Percentiles rank a stretch among this genome's conserved stretches.
These are phyloP conservation scores for Neodiprion fabricii DNA, from an alignment of 1,140 invertebrate genomes.

Conservation along the genomic window DNA sequence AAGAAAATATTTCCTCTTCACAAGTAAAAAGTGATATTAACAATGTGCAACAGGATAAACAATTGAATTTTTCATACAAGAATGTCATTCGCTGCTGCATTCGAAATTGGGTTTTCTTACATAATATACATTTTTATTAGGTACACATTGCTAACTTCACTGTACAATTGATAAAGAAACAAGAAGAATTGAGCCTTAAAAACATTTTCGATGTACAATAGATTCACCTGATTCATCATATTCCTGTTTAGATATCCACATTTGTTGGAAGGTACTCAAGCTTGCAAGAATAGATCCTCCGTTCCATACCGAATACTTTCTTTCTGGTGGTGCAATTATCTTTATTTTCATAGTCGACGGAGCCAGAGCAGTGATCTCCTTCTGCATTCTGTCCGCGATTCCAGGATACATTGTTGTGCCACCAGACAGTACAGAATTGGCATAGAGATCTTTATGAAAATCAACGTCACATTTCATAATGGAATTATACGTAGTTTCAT, in stretches of 20 bases:
- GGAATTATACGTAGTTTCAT: conserved; percentile 92
- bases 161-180: background rate
- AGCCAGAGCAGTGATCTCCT: conserved; percentile 85
- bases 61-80: background rate
- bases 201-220: conserved; percentile 85
- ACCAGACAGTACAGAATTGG: conserved; percentile 89
- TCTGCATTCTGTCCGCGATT: conserved; percentile 87
- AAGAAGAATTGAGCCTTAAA: conserved; percentile 63
- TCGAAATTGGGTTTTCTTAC: background rate
- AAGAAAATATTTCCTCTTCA: background rate
- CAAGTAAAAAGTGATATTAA: background rate
- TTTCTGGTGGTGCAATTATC: conserved; percentile 91
- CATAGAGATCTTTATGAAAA: conserved; percentile 90
- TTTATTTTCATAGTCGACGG: conserved; percentile 93
- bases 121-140: background rate
- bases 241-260: conserved; percentile 91
- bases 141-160: background rate
- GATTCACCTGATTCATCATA: conserved; percentile 88
- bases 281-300: conserved; percentile 89
- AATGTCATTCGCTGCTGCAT: background rate
- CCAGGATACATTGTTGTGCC: conserved; percentile 81
- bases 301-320: conserved; percentile 89
- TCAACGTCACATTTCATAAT: conserved; percentile 96
- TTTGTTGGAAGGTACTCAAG: conserved; percentile 90
- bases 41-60: background rate